Base-by-base conservation (phyloP, 2,797 vertebrate genomes). In the Malacoraja senta region DNA sequence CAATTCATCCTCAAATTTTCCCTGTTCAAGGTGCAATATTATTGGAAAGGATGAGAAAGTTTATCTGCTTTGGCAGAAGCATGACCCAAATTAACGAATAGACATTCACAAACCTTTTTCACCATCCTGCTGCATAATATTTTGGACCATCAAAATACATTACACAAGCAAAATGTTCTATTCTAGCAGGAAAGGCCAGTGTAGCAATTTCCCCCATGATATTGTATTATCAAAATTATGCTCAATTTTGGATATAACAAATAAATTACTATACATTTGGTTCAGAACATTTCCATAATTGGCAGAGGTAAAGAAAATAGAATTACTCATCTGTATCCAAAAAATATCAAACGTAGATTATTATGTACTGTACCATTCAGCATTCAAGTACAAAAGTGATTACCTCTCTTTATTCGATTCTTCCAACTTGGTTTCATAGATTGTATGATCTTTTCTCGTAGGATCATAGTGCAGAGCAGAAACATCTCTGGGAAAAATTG, bases 381-480 rank as follows among this genome's bases (percentile, higher is more conserved):
- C n/a, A 84, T 84, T 44, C 68, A 15, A 93, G 26, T 63, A 21
- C 21, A n/a, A 35, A 21, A 92, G 83, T 26, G 83, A 72, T 81
- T 97, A 99, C 99, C 98, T 98, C 93, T 99, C 97, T 94, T 97
- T 97, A 94, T 97, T 96, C 15, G 94, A 35, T 1, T 95, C 94
- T 2, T 94, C 95, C 76, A 74, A 93, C 93, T 96, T 98, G 93
- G 94, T 97, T 96, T 99, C 99, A 93, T 98, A 98, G 24, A 96
- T 94, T 13, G 96, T 94, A 72, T 99, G 99, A 88, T 99, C 98
- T 77, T 98, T 95, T 94, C 95, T 97, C 63, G 97, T 98, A 86
- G 99, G 99, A 95, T 99, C 99, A 58, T 99, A 99, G 93, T 96
- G 99, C 93, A 99, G 94, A 0, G 97, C 95, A 8, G 98, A 97